Percentiles rank a stretch among this genome's conserved stretches.
Conservation (phyloP, 2,888 invertebrate genomes). For the Eledona agricola region DNA sequence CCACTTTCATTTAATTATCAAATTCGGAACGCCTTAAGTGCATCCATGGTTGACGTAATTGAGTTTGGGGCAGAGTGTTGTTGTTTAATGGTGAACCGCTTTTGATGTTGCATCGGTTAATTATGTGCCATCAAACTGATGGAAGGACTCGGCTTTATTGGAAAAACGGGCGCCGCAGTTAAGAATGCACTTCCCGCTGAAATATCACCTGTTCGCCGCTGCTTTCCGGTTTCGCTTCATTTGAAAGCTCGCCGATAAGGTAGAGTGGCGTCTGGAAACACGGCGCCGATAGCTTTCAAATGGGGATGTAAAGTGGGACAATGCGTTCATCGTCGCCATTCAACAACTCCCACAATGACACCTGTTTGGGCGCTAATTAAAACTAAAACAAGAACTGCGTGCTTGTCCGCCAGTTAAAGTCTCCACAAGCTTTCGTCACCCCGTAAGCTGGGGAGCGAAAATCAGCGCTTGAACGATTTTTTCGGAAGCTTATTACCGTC, state of each 20-base stretch:
- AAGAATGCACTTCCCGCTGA: constrained; percentile 20
- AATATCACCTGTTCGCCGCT: constrained; percentile 28
- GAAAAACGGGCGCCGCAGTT: constrained; percentile 6
- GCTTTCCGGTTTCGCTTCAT: constrained; percentile 44
- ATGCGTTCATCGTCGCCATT: constrained; percentile 41
- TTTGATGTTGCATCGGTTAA: constrained; percentile 30
- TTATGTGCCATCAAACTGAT: constrained; percentile 23
- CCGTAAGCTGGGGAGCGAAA: constrained; percentile 38
- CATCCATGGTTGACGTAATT: constrained; percentile 13
- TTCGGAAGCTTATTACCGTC: constrained; percentile 42
- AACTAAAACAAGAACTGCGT: too few relatives aligned
- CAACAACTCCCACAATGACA: constrained; percentile 26
- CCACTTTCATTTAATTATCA: constrained; percentile 8
- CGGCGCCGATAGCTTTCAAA: constrained; percentile 41
- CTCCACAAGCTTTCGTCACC: too few relatives aligned
- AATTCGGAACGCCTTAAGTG: constrained; percentile 21
- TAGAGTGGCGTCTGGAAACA: constrained; percentile 41
- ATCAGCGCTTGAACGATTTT: constrained; percentile 41
- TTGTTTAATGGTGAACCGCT: constrained; percentile 30
- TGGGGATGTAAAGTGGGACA: constrained; percentile 44
- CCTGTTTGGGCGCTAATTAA: too few relatives aligned
- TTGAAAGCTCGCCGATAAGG: constrained; percentile 46
- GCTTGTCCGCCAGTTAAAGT: too few relatives aligned
- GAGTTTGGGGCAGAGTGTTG: constrained; percentile 18
- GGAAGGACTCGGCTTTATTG: constrained; percentile 12